These are phyloP conservation scores for Dorcus parallelipipedus DNA, from an alignment of 2,888 invertebrate species.

Conservation along the genomic window DNA sequence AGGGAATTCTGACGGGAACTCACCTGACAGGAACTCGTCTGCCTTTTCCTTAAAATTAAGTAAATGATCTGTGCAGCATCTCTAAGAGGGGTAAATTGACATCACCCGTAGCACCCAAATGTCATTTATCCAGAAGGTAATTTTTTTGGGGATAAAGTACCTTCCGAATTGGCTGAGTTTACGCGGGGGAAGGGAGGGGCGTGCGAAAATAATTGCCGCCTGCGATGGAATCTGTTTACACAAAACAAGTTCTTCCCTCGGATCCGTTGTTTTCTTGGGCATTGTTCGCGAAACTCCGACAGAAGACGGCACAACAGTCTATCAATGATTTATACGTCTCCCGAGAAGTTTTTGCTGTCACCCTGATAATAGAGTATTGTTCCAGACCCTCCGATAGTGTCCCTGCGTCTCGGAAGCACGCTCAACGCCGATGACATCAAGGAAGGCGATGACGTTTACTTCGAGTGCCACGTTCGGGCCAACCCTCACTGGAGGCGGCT, in stretches of 20 bases:
- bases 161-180: no score
- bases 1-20: no score
- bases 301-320: slow-evolving; percentile 23
- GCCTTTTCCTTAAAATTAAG: no score
- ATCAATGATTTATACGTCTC: slow-evolving; percentile 41
- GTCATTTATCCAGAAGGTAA: no score
- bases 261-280: no score
- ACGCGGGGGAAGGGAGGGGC: no score
- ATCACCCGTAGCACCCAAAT: slow-evolving; percentile 6
- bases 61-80: neutral
- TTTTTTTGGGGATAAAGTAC: no score
- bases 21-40: no score
- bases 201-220: no score
- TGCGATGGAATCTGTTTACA: no score
- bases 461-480: slow-evolving; percentile 87
- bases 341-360: slow-evolving; percentile 33
- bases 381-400: slow-evolving; percentile 83
- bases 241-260: no score
- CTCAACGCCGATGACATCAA: slow-evolving; percentile 84
- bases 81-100: neutral
- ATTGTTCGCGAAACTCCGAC: no score
- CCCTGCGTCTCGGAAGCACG: slow-evolving; percentile 77
- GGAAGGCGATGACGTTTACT: slow-evolving; percentile 89
- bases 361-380: slow-evolving; percentile 33
- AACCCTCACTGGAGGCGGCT: slow-evolving; percentile 83